phyloP scores from a whole-genome alignment of 2,888 invertebrate genomes.

The Autographa gamma region DNA sequence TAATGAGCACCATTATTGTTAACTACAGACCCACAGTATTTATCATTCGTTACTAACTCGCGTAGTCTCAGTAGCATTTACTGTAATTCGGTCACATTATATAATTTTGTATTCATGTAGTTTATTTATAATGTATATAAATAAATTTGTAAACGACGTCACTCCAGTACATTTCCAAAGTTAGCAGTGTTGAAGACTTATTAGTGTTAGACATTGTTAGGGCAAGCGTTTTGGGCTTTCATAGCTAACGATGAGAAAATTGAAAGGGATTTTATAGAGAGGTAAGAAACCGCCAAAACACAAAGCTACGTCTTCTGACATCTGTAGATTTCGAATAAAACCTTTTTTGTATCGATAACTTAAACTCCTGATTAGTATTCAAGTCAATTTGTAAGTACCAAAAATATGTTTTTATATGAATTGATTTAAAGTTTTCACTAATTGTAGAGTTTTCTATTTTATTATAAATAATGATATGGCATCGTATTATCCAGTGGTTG shows the following conservation, averaged over 20 bases:
- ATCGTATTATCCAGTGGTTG: conserved; percentile 61
- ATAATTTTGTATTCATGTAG: conserved; percentile 44
- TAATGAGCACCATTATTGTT: conserved; percentile 28
- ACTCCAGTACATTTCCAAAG: conserved; percentile 56
- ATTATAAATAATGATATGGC: conserved; percentile 22
- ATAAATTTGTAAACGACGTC: conserved; percentile 34
- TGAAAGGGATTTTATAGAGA: conserved; percentile 10
- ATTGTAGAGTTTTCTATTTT: conserved; percentile 30
- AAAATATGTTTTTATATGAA: conserved; percentile 34
- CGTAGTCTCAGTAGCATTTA: conserved; percentile 45
- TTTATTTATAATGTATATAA: conserved; percentile 40
- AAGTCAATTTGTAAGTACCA: conserved; percentile 45
- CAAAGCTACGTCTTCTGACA: conserved; percentile 16
- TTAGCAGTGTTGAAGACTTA: conserved; percentile 44
- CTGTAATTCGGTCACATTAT: conserved; percentile 43
- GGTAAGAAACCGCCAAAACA: conserved; percentile 11
- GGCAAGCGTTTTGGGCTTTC: conserved; percentile 28
- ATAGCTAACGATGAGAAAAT: conserved; percentile 12
- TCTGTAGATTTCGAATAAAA: conserved; percentile 8
- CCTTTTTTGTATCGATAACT: conserved; percentile 21
- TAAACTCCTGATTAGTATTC: conserved; percentile 30
- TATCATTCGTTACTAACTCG: conserved; percentile 37
- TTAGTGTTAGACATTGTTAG: conserved; percentile 31
- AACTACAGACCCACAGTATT: conserved; percentile 52
- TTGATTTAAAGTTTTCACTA: conserved; percentile 33